Evolutionary conservation across 2,797 vertebrate species (phyloP).

Genomic region (Pelochelys cantorii): DNA sequence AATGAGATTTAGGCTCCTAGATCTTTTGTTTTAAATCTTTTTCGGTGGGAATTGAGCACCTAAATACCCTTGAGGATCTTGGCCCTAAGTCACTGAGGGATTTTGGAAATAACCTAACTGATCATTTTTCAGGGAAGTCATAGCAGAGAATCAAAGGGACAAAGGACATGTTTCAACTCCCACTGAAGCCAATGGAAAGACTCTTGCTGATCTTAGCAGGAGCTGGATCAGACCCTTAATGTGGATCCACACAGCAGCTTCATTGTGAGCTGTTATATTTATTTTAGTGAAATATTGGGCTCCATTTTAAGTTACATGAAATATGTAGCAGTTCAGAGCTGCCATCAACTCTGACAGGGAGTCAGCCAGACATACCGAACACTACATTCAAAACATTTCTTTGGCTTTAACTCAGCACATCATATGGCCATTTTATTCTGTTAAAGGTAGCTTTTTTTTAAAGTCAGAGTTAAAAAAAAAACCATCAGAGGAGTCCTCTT

Average conservation of each 20-base stretch:
- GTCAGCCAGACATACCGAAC: not conserved
- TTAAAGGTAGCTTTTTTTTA: not conserved
- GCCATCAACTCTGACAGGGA: not conserved
- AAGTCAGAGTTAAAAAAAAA: not conserved
- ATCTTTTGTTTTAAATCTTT: not conserved
- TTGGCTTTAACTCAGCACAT: conserved; percentile 19
- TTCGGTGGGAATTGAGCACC: not conserved
- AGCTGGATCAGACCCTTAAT: not conserved
- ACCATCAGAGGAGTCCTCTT: conserved; percentile 24
- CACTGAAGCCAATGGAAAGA: not conserved
- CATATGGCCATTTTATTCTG: not conserved
- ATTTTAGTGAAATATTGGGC: not conserved
- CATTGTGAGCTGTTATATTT: not conserved
- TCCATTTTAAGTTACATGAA: conserved; percentile 21
- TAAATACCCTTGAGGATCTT: not conserved
- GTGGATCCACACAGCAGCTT: not conserved
- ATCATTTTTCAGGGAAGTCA: not conserved
- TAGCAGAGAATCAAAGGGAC: not conserved
- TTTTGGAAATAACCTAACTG: not conserved
- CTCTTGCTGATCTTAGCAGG: not conserved
- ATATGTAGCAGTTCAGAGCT: conserved; percentile 14
- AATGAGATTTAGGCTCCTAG: not conserved
- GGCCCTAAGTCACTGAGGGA: not conserved
- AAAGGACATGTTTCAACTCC: not conserved
- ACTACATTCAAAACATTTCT: conserved; percentile 33